These are phyloP conservation scores for Bombus pyrosoma DNA, from an alignment of 1,140 invertebrate species.

Conservation along the genomic window DNA sequence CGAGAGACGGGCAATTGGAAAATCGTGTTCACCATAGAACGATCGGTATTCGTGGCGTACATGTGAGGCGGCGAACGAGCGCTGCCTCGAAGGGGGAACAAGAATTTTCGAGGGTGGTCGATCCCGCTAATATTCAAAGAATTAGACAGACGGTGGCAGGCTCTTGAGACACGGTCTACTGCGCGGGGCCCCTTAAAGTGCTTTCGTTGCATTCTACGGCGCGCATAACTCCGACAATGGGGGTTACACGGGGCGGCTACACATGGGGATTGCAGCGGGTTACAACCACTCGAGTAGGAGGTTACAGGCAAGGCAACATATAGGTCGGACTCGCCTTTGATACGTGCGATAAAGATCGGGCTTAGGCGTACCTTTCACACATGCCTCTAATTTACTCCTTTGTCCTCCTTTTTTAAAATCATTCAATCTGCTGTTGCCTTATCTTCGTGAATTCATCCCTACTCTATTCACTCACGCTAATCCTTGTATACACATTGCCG, in stretches of 20 bases:
- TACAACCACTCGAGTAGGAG: conserved; percentile 67
- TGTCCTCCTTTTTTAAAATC: not conserved
- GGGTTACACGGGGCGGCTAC: conserved; percentile 40
- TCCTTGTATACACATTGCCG: too few species aligned
- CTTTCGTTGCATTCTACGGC: conserved; percentile 68
- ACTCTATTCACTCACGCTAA: not conserved
- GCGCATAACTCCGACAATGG: conserved; percentile 63
- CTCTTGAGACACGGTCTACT: conserved; percentile 67
- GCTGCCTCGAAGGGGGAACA: conserved; percentile 25
- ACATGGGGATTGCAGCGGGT: conserved; percentile 50
- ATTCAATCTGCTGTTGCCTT: not conserved
- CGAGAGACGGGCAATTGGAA: not conserved
- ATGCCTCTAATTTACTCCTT: conserved; percentile 35
- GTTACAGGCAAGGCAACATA: conserved; percentile 66
- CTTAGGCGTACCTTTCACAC: conserved; percentile 49
- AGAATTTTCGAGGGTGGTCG: conserved; percentile 60
- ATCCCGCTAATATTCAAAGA: conserved; percentile 71
- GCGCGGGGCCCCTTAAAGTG: conserved; percentile 69
- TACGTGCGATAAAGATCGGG: conserved; percentile 57
- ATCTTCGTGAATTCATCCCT: not conserved
- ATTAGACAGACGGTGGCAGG: conserved; percentile 67
- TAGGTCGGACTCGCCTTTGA: conserved; percentile 50
- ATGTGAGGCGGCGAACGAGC: conserved; percentile 23
- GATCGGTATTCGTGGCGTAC: conserved; percentile 47
- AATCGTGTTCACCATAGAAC: not conserved